These are phyloP conservation scores for Amblyopsis rosae DNA, from an alignment of 2,113 vertebrate genomes.

Conservation along the genomic window DNA sequence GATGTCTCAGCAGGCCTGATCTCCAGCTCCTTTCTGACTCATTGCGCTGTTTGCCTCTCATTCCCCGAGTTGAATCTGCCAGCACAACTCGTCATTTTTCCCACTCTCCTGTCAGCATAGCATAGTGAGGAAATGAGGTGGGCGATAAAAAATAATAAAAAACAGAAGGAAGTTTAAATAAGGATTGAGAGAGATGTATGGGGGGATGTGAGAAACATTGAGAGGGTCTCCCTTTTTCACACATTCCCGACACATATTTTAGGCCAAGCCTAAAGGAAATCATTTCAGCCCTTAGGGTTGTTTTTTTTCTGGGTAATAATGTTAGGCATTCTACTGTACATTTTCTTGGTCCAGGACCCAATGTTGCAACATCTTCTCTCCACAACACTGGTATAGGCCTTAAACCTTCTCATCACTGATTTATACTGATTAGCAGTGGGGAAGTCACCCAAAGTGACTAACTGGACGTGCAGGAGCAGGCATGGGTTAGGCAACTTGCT, in stretches of 20 bases:
- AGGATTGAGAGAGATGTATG: background rate
- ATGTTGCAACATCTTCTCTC: too few species aligned
- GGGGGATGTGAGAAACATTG: background rate
- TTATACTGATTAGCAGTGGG: too few species aligned
- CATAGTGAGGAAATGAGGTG: background rate
- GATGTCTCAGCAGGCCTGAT: conserved; percentile 27
- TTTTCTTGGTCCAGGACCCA: too few species aligned
- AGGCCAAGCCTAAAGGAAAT: background rate
- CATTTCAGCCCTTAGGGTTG: background rate
- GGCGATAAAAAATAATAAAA: background rate
- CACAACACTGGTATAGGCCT: too few species aligned
- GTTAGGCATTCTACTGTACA: too few species aligned
- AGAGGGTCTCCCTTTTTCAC: background rate
- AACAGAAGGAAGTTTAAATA: background rate
- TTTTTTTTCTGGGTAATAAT: too few species aligned
- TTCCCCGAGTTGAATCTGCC: background rate
- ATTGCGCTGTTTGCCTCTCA: conserved; percentile 9
- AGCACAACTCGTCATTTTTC: conserved; percentile 3
- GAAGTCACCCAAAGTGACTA: too few species aligned
- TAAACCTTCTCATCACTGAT: too few species aligned
- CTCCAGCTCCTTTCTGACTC: conserved; percentile 22
- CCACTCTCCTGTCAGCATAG: background rate
- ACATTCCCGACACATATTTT: background rate
- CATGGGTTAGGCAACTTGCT: too few species aligned
- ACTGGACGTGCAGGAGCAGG: too few species aligned